Conservation (phyloP, 2,113 vertebrate genomes). For the Semicossyphus pulcher region DNA sequence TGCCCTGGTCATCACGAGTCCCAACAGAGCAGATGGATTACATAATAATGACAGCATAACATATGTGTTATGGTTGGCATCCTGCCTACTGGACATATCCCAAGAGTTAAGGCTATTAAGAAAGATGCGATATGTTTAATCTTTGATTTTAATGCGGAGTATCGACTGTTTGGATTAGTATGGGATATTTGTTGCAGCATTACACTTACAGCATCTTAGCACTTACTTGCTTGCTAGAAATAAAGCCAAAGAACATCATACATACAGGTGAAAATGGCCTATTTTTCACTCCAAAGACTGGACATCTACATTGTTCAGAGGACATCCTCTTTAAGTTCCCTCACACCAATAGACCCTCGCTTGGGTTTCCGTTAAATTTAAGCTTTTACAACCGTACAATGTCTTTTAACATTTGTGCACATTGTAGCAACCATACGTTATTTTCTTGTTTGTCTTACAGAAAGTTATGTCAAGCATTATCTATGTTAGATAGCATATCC, state of each 20-base stretch:
- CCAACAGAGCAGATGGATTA: constrained; percentile 56
- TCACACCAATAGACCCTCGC: neutral
- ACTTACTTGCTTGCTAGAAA: neutral
- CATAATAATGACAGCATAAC: constrained; percentile 49
- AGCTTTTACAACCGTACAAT: neutral
- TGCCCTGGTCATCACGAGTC: constrained; percentile 43
- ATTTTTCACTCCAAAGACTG: neutral
- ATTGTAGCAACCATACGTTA: neutral
- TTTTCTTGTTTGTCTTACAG: constrained; percentile 1
- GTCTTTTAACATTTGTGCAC: neutral
- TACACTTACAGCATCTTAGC: neutral
- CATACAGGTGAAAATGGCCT: neutral
- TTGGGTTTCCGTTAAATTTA: neutral
- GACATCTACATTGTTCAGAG: neutral
- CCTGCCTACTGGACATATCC: constrained; percentile 23
- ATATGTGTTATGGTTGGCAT: constrained; percentile 38
- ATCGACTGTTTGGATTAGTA: neutral
- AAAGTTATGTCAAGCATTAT: constrained; percentile 3
- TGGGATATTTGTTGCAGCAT: neutral
- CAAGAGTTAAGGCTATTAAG: constrained; percentile 38
- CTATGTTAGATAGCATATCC: neutral
- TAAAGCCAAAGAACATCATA: neutral
- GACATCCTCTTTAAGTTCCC: too few relatives aligned
- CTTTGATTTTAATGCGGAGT: constrained; percentile 4
- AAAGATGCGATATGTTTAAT: constrained; percentile 50